phyloP scores from a whole-genome alignment of 2,888 invertebrate genomes.

The Aspidiotus rigidus region DNA sequence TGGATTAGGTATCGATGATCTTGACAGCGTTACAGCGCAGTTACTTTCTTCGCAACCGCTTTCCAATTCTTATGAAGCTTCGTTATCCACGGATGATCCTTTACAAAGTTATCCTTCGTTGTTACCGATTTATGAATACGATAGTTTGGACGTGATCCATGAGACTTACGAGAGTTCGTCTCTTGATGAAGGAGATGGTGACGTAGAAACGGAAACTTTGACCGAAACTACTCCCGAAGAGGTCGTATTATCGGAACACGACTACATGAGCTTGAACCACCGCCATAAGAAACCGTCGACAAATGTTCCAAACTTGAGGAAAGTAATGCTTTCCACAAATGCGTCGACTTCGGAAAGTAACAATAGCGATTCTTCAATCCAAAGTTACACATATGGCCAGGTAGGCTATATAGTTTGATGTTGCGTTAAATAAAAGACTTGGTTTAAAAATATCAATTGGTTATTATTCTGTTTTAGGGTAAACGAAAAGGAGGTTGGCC shows the following conservation, averaged over 20 bases:
- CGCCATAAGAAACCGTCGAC: constrained; percentile 25
- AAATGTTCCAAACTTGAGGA: constrained; percentile 19
- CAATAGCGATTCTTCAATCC: constrained; percentile 37
- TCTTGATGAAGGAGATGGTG: constrained; percentile 34
- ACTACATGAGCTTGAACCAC: constrained; percentile 13
- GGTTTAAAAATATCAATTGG: no score
- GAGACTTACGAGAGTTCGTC: constrained; percentile 36
- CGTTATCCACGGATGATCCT: constrained; percentile 25
- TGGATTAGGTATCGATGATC: constrained; percentile 45
- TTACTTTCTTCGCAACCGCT: constrained; percentile 40
- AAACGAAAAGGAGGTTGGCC: constrained; percentile 54
- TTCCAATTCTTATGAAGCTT: constrained; percentile 29
- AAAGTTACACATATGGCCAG: constrained; percentile 37
- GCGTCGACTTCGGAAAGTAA: constrained; percentile 37
- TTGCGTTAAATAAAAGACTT: no score
- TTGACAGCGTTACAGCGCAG: constrained; percentile 46
- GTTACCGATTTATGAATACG: constrained; percentile 8
- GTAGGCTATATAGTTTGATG: constrained; percentile 36
- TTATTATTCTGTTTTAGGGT: constrained; percentile 36
- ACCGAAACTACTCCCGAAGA: constrained; percentile 33
- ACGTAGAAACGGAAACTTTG: constrained; percentile 30
- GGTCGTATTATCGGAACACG: constrained; percentile 2
- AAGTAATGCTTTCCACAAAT: constrained; percentile 22
- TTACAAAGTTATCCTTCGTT: constrained; percentile 19
- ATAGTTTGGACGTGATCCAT: constrained; percentile 36